phyloP scores from a whole-genome alignment of 2,888 invertebrate genomes.

The Tholera decimalis region DNA sequence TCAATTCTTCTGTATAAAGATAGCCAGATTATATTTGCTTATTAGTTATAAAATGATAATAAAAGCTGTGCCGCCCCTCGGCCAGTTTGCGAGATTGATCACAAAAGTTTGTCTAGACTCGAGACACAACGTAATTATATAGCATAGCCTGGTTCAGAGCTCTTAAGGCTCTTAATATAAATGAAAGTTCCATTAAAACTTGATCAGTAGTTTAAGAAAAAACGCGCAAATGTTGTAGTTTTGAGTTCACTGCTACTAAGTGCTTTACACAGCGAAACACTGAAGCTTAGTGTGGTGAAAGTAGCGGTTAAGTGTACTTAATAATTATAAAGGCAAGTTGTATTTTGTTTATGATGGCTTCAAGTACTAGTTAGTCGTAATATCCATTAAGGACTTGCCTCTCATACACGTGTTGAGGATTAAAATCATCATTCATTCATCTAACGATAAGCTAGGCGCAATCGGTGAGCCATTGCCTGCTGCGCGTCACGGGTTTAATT shows the following conservation, averaged over 20 bases:
- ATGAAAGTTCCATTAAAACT: constrained; percentile 66
- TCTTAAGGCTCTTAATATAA: constrained; percentile 58
- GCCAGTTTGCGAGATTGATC: constrained; percentile 48
- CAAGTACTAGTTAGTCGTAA: no score
- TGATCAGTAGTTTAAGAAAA: constrained; percentile 59
- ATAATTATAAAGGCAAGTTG: not conserved
- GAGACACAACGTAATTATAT: constrained; percentile 44
- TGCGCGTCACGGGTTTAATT: no score
- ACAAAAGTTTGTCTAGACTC: constrained; percentile 52
- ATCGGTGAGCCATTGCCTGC: no score
- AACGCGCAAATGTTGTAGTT: constrained; percentile 46
- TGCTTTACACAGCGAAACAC: constrained; percentile 28
- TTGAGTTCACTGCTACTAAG: constrained; percentile 45
- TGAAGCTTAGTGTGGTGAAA: not conserved
- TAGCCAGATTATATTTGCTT: constrained; percentile 12
- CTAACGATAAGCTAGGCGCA: no score
- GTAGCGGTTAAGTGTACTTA: not conserved
- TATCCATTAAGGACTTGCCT: no score
- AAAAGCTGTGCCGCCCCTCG: constrained; percentile 20
- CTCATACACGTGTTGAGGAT: no score
- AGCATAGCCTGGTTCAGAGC: constrained; percentile 37
- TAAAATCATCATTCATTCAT: no score
- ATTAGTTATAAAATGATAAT: constrained; percentile 45
- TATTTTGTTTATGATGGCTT: no score
- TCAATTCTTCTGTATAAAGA: not conserved